These are phyloP conservation scores for Eurystomus glaucurus DNA, from an alignment of 2,797 vertebrate genomes.

Conservation along the genomic window DNA sequence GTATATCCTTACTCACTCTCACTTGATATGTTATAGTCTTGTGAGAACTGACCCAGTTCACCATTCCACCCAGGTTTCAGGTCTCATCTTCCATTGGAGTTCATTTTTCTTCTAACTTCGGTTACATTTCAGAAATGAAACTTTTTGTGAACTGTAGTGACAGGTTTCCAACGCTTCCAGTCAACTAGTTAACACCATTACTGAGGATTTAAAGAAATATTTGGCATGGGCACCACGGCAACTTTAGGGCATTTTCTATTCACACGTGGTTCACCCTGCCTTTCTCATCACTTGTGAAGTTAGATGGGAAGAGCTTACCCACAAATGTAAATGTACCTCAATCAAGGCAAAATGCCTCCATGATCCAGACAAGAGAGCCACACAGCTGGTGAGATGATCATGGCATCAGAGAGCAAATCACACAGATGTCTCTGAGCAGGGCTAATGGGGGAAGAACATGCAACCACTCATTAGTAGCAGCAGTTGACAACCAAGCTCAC, in stretches of 20 bases:
- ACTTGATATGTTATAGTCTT: not conserved
- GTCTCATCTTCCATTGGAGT: not conserved
- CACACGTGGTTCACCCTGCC: not conserved
- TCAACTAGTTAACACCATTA: not conserved
- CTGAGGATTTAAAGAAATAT: not conserved
- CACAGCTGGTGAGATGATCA: not conserved
- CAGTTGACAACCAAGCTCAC: not conserved
- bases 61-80: not conserved
- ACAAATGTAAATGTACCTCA: not conserved
- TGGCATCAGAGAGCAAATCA: not conserved
- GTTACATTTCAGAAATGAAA: not conserved
- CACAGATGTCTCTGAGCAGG: not conserved
- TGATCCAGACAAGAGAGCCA: not conserved
- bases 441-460: rapidly evolving
- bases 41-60: not conserved
- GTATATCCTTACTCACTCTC: not conserved
- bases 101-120: not conserved
- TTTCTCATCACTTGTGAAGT: not conserved
- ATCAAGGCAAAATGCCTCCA: not conserved
- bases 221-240: rapidly evolving
- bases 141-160: not conserved
- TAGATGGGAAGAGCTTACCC: not conserved
- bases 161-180: not conserved
- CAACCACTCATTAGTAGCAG: not conserved
- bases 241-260: not conserved